Conservation (phyloP, 2,888 invertebrate species). For the Rhaphigaster nebulosa region DNA sequence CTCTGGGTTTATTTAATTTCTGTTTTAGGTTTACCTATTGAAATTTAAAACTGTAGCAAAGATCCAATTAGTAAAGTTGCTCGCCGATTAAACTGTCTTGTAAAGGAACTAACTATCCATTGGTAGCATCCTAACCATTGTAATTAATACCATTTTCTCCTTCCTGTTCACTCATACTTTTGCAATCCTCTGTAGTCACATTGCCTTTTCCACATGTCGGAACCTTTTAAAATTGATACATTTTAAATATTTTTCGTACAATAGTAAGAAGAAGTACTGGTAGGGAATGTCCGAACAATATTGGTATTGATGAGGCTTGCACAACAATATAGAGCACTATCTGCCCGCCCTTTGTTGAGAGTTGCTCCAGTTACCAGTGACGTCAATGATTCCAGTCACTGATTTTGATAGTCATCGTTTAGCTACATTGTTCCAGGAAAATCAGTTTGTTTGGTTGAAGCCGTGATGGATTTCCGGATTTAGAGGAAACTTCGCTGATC, state of each 20-base stretch:
- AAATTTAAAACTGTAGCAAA: no score
- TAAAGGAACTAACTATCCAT: no score
- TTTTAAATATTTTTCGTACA: neutral
- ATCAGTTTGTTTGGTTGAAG: neutral
- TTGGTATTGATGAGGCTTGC: neutral
- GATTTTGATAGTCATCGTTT: neutral
- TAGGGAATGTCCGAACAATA: neutral
- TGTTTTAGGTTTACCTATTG: no score
- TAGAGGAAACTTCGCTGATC: neutral
- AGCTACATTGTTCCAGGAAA: neutral
- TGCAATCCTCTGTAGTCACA: no score
- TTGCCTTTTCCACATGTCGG: no score
- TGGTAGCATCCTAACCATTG: no score
- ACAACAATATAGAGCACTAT: neutral
- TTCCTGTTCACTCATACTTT: no score
- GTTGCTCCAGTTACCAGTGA: neutral
- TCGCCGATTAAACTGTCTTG: no score
- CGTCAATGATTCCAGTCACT: neutral
- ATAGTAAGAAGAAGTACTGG: neutral
- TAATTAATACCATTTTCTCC: no score
- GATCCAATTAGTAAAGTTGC: no score
- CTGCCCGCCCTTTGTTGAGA: neutral
- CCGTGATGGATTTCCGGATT: neutral
- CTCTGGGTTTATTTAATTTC: no score
- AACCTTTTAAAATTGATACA: neutral